Base-by-base conservation (phyloP, 2,113 vertebrate genomes). In the Syrrhaptes paradoxus region DNA sequence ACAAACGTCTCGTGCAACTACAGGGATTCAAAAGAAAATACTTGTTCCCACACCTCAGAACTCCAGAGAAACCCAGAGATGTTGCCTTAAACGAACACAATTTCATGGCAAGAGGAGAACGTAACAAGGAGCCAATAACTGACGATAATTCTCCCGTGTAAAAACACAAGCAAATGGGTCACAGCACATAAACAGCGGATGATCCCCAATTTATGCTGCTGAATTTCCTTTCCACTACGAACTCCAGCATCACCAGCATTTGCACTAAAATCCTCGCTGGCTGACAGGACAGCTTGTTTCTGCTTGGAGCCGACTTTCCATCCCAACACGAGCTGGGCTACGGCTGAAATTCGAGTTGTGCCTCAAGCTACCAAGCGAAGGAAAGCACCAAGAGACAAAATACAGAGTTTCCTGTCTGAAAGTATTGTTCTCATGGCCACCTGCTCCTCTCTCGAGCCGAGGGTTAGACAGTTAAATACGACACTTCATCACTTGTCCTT, bases 381-480 rank as follows among this genome's bases (percentile, higher is more conserved):
- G 80, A 1, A 28, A 90, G 48, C 65, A 32, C 9, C 4, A 28
- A 4, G 70, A 90, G 88, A 67, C 29, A 41, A 78, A 95, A 71
- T 34, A 46, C 20, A 75, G 0, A 7, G 77, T 55, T 93, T 96
- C 90, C 96, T 90, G 90, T 92, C 46, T 84, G 88, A 94, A 93
- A 95, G 85, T 70, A 34, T 77, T 78, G 43, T 31, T 91, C 75
- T 77, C 43, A 45, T 92, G 95, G 76, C 93, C 84, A 97, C 73
- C 95, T 96, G 95, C 59, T 92, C 75, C 85, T 94, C 66, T 91
- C 74, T 79, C 61, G 74, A 55, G 83, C 17, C 19, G 34, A 97
- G 62, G 93, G 70, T 22, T 62, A 77, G 92, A 76, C 45, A 93
- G 90, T 81, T 89, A 75, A 77, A 86, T 31, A 81, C n/a, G 17